Percentiles rank a stretch among this genome's conserved stretches.
Evolutionary conservation across 1,140 invertebrate genomes (phyloP).

Genomic region (Bombyx mori): DNA sequence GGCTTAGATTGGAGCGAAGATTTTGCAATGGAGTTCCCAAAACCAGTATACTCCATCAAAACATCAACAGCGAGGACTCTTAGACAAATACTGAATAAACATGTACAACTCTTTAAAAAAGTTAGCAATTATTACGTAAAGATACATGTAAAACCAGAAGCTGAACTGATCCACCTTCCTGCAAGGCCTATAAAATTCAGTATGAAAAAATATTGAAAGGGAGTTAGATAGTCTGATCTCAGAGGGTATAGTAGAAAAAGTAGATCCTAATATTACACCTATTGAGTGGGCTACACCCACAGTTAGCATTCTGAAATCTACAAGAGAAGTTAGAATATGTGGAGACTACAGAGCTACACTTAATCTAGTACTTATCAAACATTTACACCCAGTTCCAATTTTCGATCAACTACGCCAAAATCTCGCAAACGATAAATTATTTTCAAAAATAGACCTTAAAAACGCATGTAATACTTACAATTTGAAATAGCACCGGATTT

Average conservation of each 20-base stretch:
- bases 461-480: conserved; percentile 7
- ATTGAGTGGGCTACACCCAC: conserved; percentile 8
- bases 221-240: conserved; percentile 7
- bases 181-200: conserved; percentile 7
- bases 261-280: not conserved
- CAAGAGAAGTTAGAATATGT: conserved; percentile 3
- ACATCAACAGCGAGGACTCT: not conserved
- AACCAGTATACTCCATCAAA: conserved; percentile 9
- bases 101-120: conserved; percentile 5
- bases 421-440: conserved; percentile 5
- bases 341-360: conserved; percentile 9
- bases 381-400: conserved; percentile 9
- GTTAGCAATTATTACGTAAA: conserved; percentile 7
- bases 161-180: conserved; percentile 5
- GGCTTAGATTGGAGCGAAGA: conserved; percentile 9
- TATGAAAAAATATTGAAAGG: conserved; percentile 8
- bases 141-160: conserved; percentile 5
- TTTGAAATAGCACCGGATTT: conserved; percentile 11
- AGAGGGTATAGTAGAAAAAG: conserved; percentile 7
- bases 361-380: conserved; percentile 9
- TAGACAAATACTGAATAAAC: conserved; percentile 2
- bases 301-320: conserved; percentile 9
- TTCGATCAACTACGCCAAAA: conserved; percentile 12
- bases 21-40: conserved; percentile 11
- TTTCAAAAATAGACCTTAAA: conserved; percentile 12